These are phyloP conservation scores for Pseudomugil tenellus DNA, from an alignment of 2,797 vertebrate species.

Conservation along the genomic window DNA sequence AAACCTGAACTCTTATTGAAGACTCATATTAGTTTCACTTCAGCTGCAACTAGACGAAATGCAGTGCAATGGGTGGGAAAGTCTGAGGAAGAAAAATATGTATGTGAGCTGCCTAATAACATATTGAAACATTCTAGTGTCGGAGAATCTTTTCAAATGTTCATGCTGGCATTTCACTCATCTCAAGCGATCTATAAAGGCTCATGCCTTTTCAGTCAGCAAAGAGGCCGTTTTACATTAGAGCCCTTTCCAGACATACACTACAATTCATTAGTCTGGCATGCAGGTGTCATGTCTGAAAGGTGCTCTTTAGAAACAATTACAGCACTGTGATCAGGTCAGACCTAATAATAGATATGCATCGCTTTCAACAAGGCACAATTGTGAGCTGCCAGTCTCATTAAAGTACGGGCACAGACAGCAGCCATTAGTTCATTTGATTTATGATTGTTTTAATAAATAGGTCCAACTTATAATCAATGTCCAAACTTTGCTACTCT, in stretches of 20 bases:
- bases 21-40: neutral
- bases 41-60: neutral
- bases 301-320: neutral
- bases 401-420: neutral
- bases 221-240: neutral
- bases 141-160: no score
- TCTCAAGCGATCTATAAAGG: neutral
- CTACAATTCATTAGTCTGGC: neutral
- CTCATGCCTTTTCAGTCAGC: neutral
- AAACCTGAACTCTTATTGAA: neutral
- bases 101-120: no score
- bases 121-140: no score
- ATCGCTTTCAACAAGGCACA: no score
- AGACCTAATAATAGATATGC: neutral
- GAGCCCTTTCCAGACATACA: neutral
- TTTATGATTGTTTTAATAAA: neutral
- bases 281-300: neutral
- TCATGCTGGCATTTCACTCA: neutral
- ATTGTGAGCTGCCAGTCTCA: neutral
- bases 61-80: neutral
- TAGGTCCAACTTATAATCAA: no score
- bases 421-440: neutral
- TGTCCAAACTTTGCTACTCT: neutral
- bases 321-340: neutral
- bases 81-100: neutral